Conservation (phyloP, 2,113 vertebrate species). For the Tangachromis dhanisi region DNA sequence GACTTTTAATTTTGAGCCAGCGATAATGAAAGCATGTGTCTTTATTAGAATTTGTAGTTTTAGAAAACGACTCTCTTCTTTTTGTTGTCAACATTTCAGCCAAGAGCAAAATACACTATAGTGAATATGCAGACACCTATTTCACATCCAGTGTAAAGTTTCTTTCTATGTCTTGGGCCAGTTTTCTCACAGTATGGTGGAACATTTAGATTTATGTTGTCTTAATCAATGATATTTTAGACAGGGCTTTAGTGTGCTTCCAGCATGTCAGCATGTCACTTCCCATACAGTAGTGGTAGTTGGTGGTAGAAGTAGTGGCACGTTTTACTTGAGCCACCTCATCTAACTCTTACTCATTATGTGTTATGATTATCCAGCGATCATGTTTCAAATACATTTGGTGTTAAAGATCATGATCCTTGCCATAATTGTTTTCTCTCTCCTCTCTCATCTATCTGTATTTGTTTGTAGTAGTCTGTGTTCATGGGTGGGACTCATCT, state of each 20-base stretch:
- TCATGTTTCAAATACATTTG: not conserved
- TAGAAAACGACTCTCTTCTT: not conserved
- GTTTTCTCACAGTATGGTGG: not conserved
- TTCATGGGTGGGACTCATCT: not conserved
- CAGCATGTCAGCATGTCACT: not conserved
- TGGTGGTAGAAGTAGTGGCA: not conserved
- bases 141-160: not conserved
- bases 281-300: not conserved
- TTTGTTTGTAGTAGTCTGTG: not conserved
- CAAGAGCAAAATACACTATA: not conserved
- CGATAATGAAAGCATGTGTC: not conserved
- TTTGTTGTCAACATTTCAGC: not conserved
- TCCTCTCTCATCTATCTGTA: not conserved
- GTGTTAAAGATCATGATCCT: not conserved
- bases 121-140: not conserved
- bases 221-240: not conserved
- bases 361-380: not conserved
- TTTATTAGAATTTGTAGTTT: not conserved
- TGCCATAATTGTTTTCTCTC: not conserved
- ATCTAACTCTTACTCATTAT: not conserved
- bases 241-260: not conserved
- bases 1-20: not conserved
- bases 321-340: not conserved
- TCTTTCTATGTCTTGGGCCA: not conserved
- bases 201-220: not conserved